Evolutionary conservation across 2,797 vertebrate genomes (phyloP), one percentile per base, ranked within the genome.

Genomic region (Loriculus beryllinus): DNA sequence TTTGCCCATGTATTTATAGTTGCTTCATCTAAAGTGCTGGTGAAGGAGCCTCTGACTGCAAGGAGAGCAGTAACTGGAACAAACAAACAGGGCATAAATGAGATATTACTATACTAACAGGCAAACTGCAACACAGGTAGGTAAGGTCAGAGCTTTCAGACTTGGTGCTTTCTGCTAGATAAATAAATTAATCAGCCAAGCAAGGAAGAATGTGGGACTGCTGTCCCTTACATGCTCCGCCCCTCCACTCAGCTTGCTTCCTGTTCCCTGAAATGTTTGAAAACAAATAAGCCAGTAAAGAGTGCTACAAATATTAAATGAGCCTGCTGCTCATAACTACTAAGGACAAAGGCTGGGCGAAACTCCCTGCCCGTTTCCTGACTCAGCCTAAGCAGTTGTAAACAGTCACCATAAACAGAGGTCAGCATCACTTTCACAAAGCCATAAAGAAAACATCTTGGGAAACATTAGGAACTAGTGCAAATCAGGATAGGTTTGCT

Each of bases 401-500:
- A n/a, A n/a, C n/a, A n/a, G 60, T 17, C 0, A 3, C 33, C 0
- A 2, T 10, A 14, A 72, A 28, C 2, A 18, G 35, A 67, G 20
- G 35, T 22, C 54, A 33, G 23, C 54, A 37, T 18, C 23, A 2
- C 39, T n/a, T 54, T 25, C 29, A 25, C 26, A 74, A 54, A 59
- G 18, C 19, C 14, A 14, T 12, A 20, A 3, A 26, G 67, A 54
- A 59, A 7, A 67, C 45, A 12, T 29, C 64, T 57, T 40, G 71
- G 47, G 47, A 79, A 70, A 43, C 4, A 20, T 2, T 37, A 48
- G n/a, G 33, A 83, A 19, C 28, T 8, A 9, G 47, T 15, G 63
- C 29, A 43, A 60, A 56, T 23, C 37, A 18, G 48, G 39, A 21
- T 4, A 7, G 29, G 12, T 51, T 35, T 65, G 42, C 65, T 76